Base-by-base conservation (phyloP, 1,140 invertebrate species). In the Cyclina sinensis region DNA sequence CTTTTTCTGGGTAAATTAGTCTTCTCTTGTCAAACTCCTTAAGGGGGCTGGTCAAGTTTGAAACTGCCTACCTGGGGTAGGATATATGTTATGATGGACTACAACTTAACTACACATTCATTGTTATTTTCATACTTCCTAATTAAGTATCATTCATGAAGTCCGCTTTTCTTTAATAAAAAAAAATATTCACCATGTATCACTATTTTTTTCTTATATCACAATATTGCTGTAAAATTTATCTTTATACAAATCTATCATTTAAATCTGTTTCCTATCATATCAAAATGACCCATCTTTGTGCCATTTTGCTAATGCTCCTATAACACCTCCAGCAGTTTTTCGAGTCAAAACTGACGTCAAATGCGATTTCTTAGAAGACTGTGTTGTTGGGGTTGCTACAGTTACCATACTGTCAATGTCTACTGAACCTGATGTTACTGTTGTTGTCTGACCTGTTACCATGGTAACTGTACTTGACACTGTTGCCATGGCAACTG, bases 341-440 rank as follows among this genome's bases (percentile, higher is more conserved):
- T 83, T 88, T 14, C 84, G 68, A 21, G 90, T 37, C 18, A 93
- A 80, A 27, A 93, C 27, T 0, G 83, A 84, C 11, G 82, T 51
- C 18, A 84, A 80, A 51, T 59, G 68, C 27, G 76, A 76, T 73
- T 70, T 90, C 68, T 32, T 78, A 30, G 57, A 35, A n/a, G 65
- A 59, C 21, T 65, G 18, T 30, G 74, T n/a, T 54, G 88, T 62
- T 96, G 46, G 96, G 96, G 73, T 97, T 97, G 12, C 57, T 37
- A 46, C 48, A 0, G 78, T 57, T 24, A 54, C 65, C 59, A 46
- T 32, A 76, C 39, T 24, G 11, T n/a, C 46, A 3, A 5, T 32
- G 27, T 59, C 74, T 46, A 48, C 65, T 9, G 70, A 32, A 21
- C 43, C 16, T 21, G 57, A 12, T n/a, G 62, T 32, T 9, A 46